Evolutionary conservation across 2,113 vertebrate species (phyloP), one percentile per base, ranked within the genome.

Genomic region (Leucoraja erinaceus): DNA sequence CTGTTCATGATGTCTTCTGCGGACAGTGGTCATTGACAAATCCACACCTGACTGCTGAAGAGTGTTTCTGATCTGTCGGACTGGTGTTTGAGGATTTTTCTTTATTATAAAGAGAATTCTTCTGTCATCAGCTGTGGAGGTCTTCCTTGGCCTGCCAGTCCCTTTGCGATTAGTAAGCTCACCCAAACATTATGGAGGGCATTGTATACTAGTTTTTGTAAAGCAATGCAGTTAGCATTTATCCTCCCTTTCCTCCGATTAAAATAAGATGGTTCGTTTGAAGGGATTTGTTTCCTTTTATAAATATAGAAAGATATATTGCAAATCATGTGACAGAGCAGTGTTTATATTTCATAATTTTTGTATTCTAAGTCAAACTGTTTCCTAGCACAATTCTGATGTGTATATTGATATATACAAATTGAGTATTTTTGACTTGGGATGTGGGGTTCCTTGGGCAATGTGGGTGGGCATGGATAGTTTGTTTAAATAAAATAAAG

Each of bases 301-400:
- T 88, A 84, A 59, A 84, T 84, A 84, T 84, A 5, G 25, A 88
- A 66, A 63, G 59, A 66, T 88, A 88, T 88, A 88, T 63, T 66
- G 83, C 83, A 88, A 16, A 88, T 88, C 83, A 88, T 63, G 28
- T n/a, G 59, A 88, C 83, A 33, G 75, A 77, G 94, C 81, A 93
- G 94, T 93, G 95, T 95, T 93, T 96, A 94, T 94, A 94, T 96
- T 96, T 96, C 95, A 94, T 94, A 95, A 31, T 94, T 95, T 97
- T 96, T 96, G 95, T 95, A 95, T 95, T 95, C 78, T 95, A 94
- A 93, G 93, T 81, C 94, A 25, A 94, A 93, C 74, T 93, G 93
- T 93, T 93, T 93, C 93, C 91, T 81, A 95, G 95, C 94, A 95
- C 93, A 93, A 94, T 94, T 0, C 93, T 92, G 93, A 11, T 94